Percentiles rank a stretch among this genome's conserved stretches.
phyloP scores from a whole-genome alignment of 1,140 invertebrate species.

The Kradibia gibbosae region DNA sequence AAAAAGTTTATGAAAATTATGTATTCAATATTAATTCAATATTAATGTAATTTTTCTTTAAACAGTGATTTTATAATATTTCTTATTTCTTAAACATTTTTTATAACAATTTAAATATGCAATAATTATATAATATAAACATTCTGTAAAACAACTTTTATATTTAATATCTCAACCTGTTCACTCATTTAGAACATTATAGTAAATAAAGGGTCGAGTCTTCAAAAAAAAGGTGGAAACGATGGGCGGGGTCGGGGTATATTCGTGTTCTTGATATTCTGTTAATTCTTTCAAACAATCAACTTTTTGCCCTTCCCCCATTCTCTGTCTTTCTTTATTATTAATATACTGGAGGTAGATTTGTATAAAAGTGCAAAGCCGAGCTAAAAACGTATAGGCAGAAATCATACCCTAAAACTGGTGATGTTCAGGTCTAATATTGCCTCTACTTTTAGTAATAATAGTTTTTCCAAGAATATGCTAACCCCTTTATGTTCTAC shows the following conservation, averaged over 20 bases:
- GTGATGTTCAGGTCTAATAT: conserved; percentile 39
- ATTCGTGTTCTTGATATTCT: conserved; percentile 21
- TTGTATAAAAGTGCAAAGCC: conserved; percentile 10
- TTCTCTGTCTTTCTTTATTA: conserved; percentile 25
- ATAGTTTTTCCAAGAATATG: no score
- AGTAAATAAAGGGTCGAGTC: background rate
- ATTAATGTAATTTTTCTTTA: no score
- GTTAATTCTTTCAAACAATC: conserved; percentile 50
- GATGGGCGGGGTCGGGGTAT: conserved; percentile 22
- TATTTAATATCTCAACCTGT: background rate
- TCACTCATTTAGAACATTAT: background rate
- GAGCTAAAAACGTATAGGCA: conserved; percentile 10
- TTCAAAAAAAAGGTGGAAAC: conserved; percentile 6
- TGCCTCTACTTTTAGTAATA: conserved; percentile 28
- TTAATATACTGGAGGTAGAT: background rate
- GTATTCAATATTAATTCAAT: no score
- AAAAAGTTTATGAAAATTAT: no score
- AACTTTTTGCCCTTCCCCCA: conserved; percentile 41
- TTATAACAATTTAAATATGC: background rate
- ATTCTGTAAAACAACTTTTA: background rate
- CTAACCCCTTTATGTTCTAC: no score
- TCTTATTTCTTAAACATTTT: no score
- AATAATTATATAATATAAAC: background rate
- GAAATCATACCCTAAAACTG: conserved; percentile 33
- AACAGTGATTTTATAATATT: no score